A percentile compares a stretch with the other conserved stretches of the same genome.
Conservation (phyloP, 2,888 invertebrate genomes). For the Anarsia innoxiella region DNA sequence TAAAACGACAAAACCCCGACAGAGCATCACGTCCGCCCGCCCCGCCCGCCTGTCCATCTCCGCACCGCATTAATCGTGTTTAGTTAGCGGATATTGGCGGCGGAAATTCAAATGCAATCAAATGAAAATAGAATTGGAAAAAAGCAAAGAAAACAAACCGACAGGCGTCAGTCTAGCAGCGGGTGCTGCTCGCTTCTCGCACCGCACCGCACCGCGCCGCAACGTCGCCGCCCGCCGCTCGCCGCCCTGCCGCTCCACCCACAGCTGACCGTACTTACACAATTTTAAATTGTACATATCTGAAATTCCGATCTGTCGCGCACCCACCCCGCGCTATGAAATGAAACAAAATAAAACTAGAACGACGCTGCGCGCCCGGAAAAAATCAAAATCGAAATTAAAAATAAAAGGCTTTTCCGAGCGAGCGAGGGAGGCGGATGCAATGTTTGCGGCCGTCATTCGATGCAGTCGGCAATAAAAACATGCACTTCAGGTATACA, state of each 20-base stretch:
- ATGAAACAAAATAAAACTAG: slow-evolving; percentile 74
- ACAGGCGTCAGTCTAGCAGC: slow-evolving; percentile 74
- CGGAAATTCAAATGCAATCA: slow-evolving; percentile 76
- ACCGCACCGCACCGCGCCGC: slow-evolving; percentile 24
- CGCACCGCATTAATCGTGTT: slow-evolving; percentile 75
- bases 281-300: slow-evolving; percentile 76
- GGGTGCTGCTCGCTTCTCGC: slow-evolving; percentile 13
- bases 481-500: slow-evolving; percentile 59
- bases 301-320: slow-evolving; percentile 75
- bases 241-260: slow-evolving; percentile 27
- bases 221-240: no score
- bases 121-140: slow-evolving; percentile 74
- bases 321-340: slow-evolving; percentile 73
- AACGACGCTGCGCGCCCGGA: slow-evolving; percentile 62
- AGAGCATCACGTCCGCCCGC: slow-evolving; percentile 47
- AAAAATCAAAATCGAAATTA: slow-evolving; percentile 75
- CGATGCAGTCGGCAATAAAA: slow-evolving; percentile 73
- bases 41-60: slow-evolving; percentile 67
- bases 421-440: slow-evolving; percentile 60
- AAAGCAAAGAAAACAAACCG: slow-evolving; percentile 73
- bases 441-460: slow-evolving; percentile 73
- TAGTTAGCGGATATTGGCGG: slow-evolving; percentile 76
- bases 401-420: slow-evolving; percentile 68
- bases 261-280: slow-evolving; percentile 73
- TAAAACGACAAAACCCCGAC: slow-evolving; percentile 71